A percentile compares a stretch with the other conserved stretches of the same genome.
These are phyloP conservation scores for Rhadinocentrus ornatus DNA, from an alignment of 2,797 vertebrate species.

Conservation along the genomic window DNA sequence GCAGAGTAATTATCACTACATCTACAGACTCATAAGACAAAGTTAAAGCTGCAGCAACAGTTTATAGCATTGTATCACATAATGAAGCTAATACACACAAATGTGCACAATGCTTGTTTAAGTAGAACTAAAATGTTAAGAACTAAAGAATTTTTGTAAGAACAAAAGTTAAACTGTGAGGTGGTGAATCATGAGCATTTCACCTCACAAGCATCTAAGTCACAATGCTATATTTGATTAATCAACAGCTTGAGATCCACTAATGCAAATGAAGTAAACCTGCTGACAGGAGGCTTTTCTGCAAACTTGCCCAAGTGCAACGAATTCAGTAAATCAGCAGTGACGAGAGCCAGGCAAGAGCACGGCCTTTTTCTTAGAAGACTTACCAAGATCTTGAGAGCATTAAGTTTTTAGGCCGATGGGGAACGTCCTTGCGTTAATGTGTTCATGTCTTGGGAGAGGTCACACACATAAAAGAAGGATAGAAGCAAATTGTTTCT, in stretches of 20 bases:
- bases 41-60: not conserved
- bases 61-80: not conserved
- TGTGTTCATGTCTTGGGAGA: constrained; percentile 37
- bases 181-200: too few relatives aligned
- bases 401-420: constrained; percentile 18
- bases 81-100: not conserved
- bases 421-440: constrained; percentile 41
- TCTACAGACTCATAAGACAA: constrained; percentile 11
- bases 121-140: not conserved
- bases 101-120: not conserved
- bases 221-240: constrained; percentile 45
- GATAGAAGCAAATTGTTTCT: constrained; percentile 52
- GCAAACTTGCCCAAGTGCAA: constrained; percentile 44
- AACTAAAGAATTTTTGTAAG: not conserved
- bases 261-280: constrained; percentile 57
- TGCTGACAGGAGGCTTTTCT: constrained; percentile 57
- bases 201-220: constrained; percentile 22
- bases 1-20: constrained; percentile 1
- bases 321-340: constrained; percentile 49
- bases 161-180: constrained; percentile 5
- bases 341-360: constrained; percentile 5
- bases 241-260: constrained; percentile 48
- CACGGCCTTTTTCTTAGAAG: constrained; percentile 33
- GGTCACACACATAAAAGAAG: constrained; percentile 48
- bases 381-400: constrained; percentile 12